phyloP scores from a whole-genome alignment of 1,140 invertebrate genomes.

The Drosophila elegans region DNA sequence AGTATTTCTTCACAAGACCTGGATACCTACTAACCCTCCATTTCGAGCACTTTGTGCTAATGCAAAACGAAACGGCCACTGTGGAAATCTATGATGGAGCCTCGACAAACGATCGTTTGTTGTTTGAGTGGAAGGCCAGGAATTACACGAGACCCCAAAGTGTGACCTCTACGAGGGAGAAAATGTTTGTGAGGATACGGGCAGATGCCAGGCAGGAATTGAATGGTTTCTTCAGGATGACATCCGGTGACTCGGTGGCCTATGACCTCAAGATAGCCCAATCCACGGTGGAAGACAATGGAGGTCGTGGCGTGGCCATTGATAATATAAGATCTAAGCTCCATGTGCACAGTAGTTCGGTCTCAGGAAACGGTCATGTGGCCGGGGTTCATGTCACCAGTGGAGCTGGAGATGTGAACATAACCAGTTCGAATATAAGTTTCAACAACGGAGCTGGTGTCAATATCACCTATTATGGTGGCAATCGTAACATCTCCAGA shows the following conservation, averaged over 20 bases:
- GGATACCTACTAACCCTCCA: conserved; percentile 93
- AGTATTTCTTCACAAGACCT: conserved; percentile 91
- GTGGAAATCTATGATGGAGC: conserved; percentile 93
- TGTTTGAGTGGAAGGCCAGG: conserved; percentile 89
- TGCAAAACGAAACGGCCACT: conserved; percentile 89
- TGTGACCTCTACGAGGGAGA: conserved; percentile 90
- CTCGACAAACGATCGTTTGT: conserved; percentile 88
- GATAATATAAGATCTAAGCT: conserved; percentile 93
- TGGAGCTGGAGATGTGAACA: conserved; percentile 96
- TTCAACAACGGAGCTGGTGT: conserved; percentile 96
- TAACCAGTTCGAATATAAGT: conserved; percentile 94
- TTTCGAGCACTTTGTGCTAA: conserved; percentile 91
- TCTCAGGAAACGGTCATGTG: conserved; percentile 95
- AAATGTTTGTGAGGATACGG: conserved; percentile 91
- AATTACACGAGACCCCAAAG: conserved; percentile 94
- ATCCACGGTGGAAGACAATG: conserved; percentile 94
- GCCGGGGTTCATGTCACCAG: conserved; percentile 94
- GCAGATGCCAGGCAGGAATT: conserved; percentile 89
- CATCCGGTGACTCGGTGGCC: conserved; percentile 91
- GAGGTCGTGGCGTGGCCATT: conserved; percentile 95
- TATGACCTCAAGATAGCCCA: conserved; percentile 95
- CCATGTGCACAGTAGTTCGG: conserved; percentile 91
- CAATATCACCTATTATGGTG: conserved; percentile 96
- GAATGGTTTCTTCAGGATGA: conserved; percentile 90
- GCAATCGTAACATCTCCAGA: conserved; percentile 94